Evolutionary conservation across 2,113 vertebrate species (phyloP), one percentile per base, ranked within the genome.

Genomic region (Cacatua alba): DNA sequence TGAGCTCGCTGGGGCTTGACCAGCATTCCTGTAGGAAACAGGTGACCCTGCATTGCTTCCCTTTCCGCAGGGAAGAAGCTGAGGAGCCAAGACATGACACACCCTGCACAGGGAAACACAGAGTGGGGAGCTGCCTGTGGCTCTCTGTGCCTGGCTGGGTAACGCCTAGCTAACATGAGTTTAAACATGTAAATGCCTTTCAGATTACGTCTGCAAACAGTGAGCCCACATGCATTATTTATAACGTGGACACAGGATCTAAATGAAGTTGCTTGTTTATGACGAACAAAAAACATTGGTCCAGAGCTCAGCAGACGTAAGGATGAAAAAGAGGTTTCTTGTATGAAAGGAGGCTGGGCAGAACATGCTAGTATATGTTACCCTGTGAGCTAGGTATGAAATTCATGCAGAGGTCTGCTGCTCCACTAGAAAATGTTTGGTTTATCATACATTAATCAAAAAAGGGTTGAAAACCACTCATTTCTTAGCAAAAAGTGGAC

Each of bases 401-500:
- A 79, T 55, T 48, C 60, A 60, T 60, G 18, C 51, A 41, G 49
- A 26, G 18, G 35, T 82, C 75, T 80, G 35, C 67, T 72, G 31
- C n/a, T 82, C 21, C 44, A 23, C 46, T 70, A 37, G 52, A 77
- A 85, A 74, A 59, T 62, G 64, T 46, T 71, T 72, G 19, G 60
- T 67, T 75, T 85, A 28, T 67, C 7, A 3, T 29, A 26, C 43
- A 55, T 75, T 52, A 69, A 92, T 49, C 12, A 77, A 72, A 92
- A 82, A 53, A 74, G 2, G 25, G 13, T 51, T 72, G 37, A 85
- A 90, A 96, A 68, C 15, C 7, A 11, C 29, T 72, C 7, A 10
- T 70, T 86, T 93, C 79, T 81, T 81, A 74, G 68, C 24, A 74
- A 74, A 90, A 85, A 48, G 9, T 48, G 46, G 68, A 33, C 23